These are phyloP conservation scores for Eurypyga helias DNA, from an alignment of 2,113 vertebrate genomes.

Conservation along the genomic window DNA sequence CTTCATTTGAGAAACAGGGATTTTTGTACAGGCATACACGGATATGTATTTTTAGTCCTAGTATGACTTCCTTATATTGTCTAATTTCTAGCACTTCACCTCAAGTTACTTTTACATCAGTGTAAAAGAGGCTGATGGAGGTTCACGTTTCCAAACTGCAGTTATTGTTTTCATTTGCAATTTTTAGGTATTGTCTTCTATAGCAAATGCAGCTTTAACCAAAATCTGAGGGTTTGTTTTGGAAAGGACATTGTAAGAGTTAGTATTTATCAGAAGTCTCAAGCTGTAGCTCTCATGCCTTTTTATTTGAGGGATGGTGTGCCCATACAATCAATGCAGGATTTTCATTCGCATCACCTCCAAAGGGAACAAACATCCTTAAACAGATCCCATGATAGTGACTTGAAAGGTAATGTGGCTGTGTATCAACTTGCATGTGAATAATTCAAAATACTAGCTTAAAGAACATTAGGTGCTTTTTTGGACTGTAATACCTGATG, in stretches of 20 bases:
- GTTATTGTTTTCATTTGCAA: background rate
- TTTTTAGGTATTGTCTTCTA: background rate
- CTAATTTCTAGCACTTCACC: background rate
- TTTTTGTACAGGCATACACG: constrained; percentile 46
- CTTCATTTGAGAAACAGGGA: constrained; percentile 49
- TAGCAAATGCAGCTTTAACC: constrained; percentile 52
- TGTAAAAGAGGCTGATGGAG: background rate
- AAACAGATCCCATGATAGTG: background rate
- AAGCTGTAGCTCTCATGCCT: background rate
- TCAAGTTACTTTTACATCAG: constrained; percentile 1
- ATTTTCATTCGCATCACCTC: constrained; percentile 3
- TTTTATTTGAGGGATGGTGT: background rate
- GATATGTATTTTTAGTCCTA: background rate
- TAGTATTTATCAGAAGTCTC: background rate
- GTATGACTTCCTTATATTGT: constrained; percentile 3
- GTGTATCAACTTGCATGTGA: constrained; percentile 53
- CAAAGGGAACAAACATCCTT: constrained; percentile 29
- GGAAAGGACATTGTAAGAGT: background rate
- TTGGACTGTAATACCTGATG: background rate
- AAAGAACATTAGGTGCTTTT: constrained; percentile 28
- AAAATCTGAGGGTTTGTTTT: background rate
- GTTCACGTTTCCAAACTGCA: background rate
- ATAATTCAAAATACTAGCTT: background rate
- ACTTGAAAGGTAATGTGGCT: constrained; percentile 32
- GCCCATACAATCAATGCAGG: background rate